Base-by-base conservation (phyloP, 2,797 vertebrate genomes). In the Australoheros facetus region DNA sequence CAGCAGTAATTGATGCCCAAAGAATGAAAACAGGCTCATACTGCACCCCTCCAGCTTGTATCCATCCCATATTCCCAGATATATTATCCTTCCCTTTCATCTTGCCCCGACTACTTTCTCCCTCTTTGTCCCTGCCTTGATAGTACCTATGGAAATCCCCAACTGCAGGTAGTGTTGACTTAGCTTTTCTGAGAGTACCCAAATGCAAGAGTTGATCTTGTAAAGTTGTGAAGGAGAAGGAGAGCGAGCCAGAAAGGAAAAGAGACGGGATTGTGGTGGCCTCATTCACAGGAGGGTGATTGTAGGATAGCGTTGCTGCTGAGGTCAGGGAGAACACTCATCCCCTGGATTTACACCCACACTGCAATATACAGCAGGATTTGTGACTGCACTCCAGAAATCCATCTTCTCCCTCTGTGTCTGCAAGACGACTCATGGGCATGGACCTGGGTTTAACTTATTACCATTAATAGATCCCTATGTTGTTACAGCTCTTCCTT, bases 61-160 rank as follows among this genome's bases (percentile, higher is more conserved):
- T 74, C 37, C 19, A 59, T 74, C 32, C 56, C 6, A 4, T 16
- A 30, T 62, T 58, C 16, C 62, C 28, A 28, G 5, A 48, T 48
- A 26, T 66, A 66, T 48, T 71, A 11, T n/a, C 19, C 39, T 13
- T 17, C 45, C 48, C 7, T 54, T 23, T 3, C 21, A 4, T 4
- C 34, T 39, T 19, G 45, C 48, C 10, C 6, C 7, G 1, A 39
- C 9, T 14, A 21, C 14, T 28, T 64, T 42, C 7, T 6, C 21
- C 64, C 23, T 45, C 79, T 23, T 70, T 26, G 56, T 26, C 23
- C 45, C 30, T 30, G 56, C 64, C 81, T 76, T 19, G 56, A 73
- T 90, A 90, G 91, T 90, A 87, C 89, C 84, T 85, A 70, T 91
- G 78, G 81, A 89, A 87, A 87, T 81, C 87, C 88, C 85, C 77